Evolutionary conservation across 2,888 invertebrate genomes (phyloP).

Genomic region (Rhingia rostrata): DNA sequence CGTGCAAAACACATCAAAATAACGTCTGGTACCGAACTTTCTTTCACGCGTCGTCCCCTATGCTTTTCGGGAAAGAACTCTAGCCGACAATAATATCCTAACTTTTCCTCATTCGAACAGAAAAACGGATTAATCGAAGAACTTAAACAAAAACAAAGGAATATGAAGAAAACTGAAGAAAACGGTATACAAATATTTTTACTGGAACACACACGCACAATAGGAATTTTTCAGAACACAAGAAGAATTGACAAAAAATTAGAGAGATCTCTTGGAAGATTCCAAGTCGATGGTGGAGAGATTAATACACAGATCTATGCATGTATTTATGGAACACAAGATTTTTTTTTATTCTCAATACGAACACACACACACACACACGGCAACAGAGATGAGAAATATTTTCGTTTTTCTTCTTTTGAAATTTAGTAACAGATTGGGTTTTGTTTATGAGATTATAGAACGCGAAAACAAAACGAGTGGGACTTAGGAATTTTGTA

Average conservation of each 20-base stretch:
- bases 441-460: constrained; percentile 23
- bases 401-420: constrained; percentile 4
- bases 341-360: constrained; percentile 29
- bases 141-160: constrained; percentile 27
- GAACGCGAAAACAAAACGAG: neutral
- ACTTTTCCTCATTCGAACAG: neutral
- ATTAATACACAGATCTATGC: constrained; percentile 28
- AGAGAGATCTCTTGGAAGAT: constrained; percentile 49
- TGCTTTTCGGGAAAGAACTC: neutral
- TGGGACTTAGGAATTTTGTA: neutral
- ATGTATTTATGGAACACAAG: constrained; percentile 34
- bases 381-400: constrained; percentile 13
- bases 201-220: constrained; percentile 36
- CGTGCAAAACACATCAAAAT: neutral
- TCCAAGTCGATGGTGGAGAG: constrained; percentile 55
- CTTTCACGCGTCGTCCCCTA: neutral
- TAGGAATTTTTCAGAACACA: constrained; percentile 9
- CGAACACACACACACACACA: constrained; percentile 16
- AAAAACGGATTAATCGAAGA: neutral
- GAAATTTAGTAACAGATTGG: neutral
- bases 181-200: constrained; percentile 44
- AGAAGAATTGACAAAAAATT: constrained; percentile 17
- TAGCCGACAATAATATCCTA: neutral
- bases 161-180: constrained; percentile 25
- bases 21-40: neutral